phyloP scores from a whole-genome alignment of 2,113 vertebrate genomes.

The Zootoca vivipara region DNA sequence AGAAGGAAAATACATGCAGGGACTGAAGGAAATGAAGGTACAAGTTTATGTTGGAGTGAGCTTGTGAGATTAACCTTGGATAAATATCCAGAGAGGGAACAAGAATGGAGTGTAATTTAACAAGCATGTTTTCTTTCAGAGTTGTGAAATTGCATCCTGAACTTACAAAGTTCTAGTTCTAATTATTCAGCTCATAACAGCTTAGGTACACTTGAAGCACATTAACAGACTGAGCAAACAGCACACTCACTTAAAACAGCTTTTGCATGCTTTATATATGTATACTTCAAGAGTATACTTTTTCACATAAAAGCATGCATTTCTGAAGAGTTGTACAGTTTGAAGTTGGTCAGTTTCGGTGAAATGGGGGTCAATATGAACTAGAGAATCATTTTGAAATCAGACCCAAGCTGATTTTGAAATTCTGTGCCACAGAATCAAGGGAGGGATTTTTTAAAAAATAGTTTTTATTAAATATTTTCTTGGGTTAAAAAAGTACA shows the following conservation, averaged over 20 bases:
- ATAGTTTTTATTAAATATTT: no score
- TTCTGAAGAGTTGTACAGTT: neutral
- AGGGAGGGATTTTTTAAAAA: neutral
- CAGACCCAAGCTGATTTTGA: neutral
- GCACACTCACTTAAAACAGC: neutral
- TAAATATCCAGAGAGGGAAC: neutral
- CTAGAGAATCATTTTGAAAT: neutral
- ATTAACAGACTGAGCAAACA: neutral
- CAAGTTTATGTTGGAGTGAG: conserved; percentile 7
- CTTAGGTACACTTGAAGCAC: neutral
- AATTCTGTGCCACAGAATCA: neutral
- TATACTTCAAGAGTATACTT: conserved; percentile 11
- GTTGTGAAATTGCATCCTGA: neutral
- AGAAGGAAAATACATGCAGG: conserved; percentile 93
- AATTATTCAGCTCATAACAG: neutral
- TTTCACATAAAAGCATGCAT: neutral
- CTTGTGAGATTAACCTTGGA: conserved; percentile 51
- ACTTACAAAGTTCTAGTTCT: neutral
- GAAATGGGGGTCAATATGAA: neutral
- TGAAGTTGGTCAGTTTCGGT: neutral
- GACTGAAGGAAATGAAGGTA: conserved; percentile 95
- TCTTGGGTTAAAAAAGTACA: neutral
- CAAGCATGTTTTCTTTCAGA: conserved; percentile 41
- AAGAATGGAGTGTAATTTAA: neutral
- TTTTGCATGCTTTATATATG: conserved; percentile 10